A percentile compares a stretch with the other conserved stretches of the same genome.
These are phyloP conservation scores for Thecophora atra DNA, from an alignment of 2,888 invertebrate species.

Conservation along the genomic window DNA sequence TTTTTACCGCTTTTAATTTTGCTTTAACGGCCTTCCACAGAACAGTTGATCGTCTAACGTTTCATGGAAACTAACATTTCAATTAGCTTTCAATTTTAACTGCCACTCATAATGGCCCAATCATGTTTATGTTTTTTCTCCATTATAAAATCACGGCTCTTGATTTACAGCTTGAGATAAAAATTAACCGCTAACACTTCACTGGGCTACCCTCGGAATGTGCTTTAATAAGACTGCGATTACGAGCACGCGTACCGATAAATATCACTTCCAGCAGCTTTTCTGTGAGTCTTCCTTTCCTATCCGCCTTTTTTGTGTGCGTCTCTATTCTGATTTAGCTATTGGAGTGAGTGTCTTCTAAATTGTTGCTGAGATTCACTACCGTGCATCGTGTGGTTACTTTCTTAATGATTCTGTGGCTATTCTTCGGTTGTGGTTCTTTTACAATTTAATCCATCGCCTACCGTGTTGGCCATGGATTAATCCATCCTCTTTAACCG, in stretches of 20 bases:
- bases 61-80: background rate
- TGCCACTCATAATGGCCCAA: background rate
- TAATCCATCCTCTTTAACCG: background rate
- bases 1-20: background rate
- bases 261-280: too few species aligned
- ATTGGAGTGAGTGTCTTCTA: background rate
- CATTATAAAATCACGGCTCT: background rate
- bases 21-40: background rate
- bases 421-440: background rate
- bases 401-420: background rate
- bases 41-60: background rate
- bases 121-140: slow-evolving; percentile 1
- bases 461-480: background rate
- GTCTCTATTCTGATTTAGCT: background rate
- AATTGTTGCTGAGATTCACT: background rate
- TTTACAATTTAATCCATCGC: slow-evolving; percentile 7
- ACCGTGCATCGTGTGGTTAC: background rate
- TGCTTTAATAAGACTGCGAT: too few species aligned
- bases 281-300: background rate
- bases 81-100: slow-evolving; percentile 10
- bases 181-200: background rate
- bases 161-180: background rate
- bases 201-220: background rate
- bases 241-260: too few species aligned
- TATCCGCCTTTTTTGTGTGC: background rate